Evolutionary conservation across 2,797 vertebrate genomes (phyloP).

Genomic region (Chaunax sp.): DNA sequence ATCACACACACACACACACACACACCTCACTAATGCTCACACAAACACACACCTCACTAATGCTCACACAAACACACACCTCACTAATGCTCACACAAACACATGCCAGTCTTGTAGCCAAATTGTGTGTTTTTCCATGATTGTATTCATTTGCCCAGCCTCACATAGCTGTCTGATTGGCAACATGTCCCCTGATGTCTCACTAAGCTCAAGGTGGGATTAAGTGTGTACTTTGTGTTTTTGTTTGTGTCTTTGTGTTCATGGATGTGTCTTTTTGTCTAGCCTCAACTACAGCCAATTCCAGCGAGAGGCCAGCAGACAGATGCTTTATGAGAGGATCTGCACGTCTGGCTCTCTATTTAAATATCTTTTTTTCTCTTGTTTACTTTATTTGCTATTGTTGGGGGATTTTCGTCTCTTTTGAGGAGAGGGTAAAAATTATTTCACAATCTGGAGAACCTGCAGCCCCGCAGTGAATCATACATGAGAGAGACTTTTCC

Average conservation of each 20-base stretch:
- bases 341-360: slow-evolving; percentile 62
- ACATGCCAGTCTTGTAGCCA: slow-evolving; percentile 46
- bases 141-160: slow-evolving; percentile 77
- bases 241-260: slow-evolving; percentile 43
- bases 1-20: slow-evolving; percentile 20
- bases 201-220: slow-evolving; percentile 75
- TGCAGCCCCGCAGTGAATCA: slow-evolving; percentile 54
- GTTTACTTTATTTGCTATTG: slow-evolving; percentile 52
- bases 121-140: slow-evolving; percentile 73
- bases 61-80: slow-evolving; percentile 15
- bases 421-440: slow-evolving; percentile 39
- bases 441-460: slow-evolving; percentile 63
- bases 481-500: slow-evolving; percentile 70
- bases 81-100: slow-evolving; percentile 30
- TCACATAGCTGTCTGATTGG: slow-evolving; percentile 78
- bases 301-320: slow-evolving; percentile 71
- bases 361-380: slow-evolving; percentile 59
- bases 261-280: slow-evolving; percentile 56
- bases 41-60: slow-evolving; percentile 17
- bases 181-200: slow-evolving; percentile 73
- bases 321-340: slow-evolving; percentile 77
- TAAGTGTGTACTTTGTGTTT: slow-evolving; percentile 68
- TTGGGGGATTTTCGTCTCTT: slow-evolving; percentile 2
- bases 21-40: slow-evolving; percentile 19
- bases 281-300: slow-evolving; percentile 67